phyloP scores from a whole-genome alignment of 2,888 invertebrate species.

The Lymantria dispar region DNA sequence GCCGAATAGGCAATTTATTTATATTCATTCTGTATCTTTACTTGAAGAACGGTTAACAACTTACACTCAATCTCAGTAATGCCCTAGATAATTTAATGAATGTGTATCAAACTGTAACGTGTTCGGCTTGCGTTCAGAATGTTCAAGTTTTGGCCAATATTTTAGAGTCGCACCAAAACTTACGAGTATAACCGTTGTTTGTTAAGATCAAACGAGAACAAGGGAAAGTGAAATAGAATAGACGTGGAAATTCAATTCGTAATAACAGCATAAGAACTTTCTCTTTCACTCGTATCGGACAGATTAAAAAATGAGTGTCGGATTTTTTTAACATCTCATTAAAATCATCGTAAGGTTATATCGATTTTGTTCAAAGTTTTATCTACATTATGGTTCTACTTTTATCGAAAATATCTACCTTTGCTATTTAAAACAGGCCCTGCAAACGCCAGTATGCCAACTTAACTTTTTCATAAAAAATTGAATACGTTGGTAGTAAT shows the following conservation, averaged over 20 bases:
- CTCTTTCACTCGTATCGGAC: slow-evolving; percentile 42
- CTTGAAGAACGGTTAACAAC: background rate
- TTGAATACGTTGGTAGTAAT: too few relatives aligned
- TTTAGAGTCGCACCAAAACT: slow-evolving; percentile 9
- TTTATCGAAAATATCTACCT: too few relatives aligned
- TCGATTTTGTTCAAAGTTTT: too few relatives aligned
- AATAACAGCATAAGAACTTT: slow-evolving; percentile 42
- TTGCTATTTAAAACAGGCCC: too few relatives aligned
- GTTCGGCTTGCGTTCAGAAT: background rate
- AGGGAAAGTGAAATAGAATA: slow-evolving; percentile 48
- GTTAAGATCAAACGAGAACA: slow-evolving; percentile 12
- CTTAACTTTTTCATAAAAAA: too few relatives aligned
- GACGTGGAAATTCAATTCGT: slow-evolving; percentile 44
- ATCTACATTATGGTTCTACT: too few relatives aligned
- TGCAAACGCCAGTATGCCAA: too few relatives aligned
- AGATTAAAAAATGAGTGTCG: slow-evolving; percentile 14
- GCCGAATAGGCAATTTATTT: slow-evolving; percentile 25
- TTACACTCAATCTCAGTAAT: slow-evolving; percentile 5
- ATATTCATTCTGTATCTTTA: slow-evolving; percentile 20
- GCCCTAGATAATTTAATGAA: slow-evolving; percentile 1
- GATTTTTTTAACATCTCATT: too few relatives aligned
- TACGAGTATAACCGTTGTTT: slow-evolving; percentile 7
- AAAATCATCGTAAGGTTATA: too few relatives aligned
- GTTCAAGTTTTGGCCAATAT: slow-evolving; percentile 16
- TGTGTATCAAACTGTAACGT: background rate